phyloP scores from a whole-genome alignment of 2,113 vertebrate species.

The Hippoglossus stenolepis region DNA sequence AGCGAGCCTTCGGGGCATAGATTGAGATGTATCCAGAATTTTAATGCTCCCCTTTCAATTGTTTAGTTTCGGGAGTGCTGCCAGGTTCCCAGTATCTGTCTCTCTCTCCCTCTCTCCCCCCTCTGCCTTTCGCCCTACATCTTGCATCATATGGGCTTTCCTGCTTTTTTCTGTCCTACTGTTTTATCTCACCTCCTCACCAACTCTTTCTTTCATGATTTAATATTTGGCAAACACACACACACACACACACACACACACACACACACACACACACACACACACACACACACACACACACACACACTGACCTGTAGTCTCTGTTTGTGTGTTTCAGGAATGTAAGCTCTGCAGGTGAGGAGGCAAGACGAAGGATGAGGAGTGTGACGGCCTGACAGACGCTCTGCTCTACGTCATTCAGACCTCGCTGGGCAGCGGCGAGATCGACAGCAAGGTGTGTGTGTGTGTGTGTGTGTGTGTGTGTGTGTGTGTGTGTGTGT shows the following conservation, averaged over 20 bases:
- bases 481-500: slow-evolving; percentile 50
- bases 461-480: slow-evolving; percentile 2
- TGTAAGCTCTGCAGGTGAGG: slow-evolving; percentile 97
- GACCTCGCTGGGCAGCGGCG: slow-evolving; percentile 95
- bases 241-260: neutral
- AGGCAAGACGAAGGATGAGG: slow-evolving; percentile 97
- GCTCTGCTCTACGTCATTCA: slow-evolving; percentile 98
- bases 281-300: neutral
- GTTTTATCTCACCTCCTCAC: slow-evolving; percentile 41
- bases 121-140: slow-evolving; percentile 2
- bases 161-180: slow-evolving; percentile 34
- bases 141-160: slow-evolving; percentile 19
- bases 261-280: neutral
- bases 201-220: slow-evolving; percentile 26
- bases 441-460: slow-evolving; percentile 99
- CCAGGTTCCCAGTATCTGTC: slow-evolving; percentile 41
- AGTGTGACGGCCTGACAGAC: slow-evolving; percentile 97
- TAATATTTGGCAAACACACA: slow-evolving; percentile 27
- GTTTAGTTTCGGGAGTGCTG: slow-evolving; percentile 60
- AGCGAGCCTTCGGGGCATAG: slow-evolving; percentile 58
- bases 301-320: neutral
- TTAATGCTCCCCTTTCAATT: slow-evolving; percentile 65
- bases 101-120: slow-evolving; percentile 1
- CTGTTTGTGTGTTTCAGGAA: slow-evolving; percentile 85
- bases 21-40: slow-evolving; percentile 71